These are phyloP conservation scores for Carapus acus DNA, from an alignment of 2,797 vertebrate species.

Conservation along the genomic window DNA sequence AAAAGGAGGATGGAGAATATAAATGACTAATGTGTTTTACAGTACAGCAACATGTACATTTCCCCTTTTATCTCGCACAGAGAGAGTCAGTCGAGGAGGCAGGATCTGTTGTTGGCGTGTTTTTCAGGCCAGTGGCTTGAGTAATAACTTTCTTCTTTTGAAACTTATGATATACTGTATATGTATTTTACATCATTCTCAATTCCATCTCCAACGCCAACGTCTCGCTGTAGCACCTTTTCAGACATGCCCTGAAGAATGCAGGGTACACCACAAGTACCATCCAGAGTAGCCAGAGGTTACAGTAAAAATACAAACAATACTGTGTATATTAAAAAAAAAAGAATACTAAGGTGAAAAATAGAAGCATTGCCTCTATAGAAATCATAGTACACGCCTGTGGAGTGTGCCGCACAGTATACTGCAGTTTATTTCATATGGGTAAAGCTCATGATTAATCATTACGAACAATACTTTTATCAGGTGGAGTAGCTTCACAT, in stretches of 20 bases:
- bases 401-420: slow-evolving; percentile 46
- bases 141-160: slow-evolving; percentile 64
- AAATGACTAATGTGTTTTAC: slow-evolving; percentile 74
- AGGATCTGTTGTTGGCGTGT: slow-evolving; percentile 74
- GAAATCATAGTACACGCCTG: slow-evolving; percentile 50
- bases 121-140: slow-evolving; percentile 66
- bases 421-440: slow-evolving; percentile 64
- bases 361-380: slow-evolving; percentile 41
- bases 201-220: slow-evolving; percentile 57
- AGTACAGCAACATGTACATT: slow-evolving; percentile 76
- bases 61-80: slow-evolving; percentile 65
- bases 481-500: slow-evolving; percentile 63
- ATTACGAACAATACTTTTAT: slow-evolving; percentile 22
- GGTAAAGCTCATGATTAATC: slow-evolving; percentile 64
- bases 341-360: slow-evolving; percentile 46
- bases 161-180: slow-evolving; percentile 73
- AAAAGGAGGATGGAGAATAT: slow-evolving; percentile 57
- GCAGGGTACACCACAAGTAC: slow-evolving; percentile 66
- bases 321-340: slow-evolving; percentile 57
- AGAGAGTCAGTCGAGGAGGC: slow-evolving; percentile 68
- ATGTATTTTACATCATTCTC: slow-evolving; percentile 71
- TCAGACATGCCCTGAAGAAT: slow-evolving; percentile 63
- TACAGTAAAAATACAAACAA: slow-evolving; percentile 69
- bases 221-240: slow-evolving; percentile 62
- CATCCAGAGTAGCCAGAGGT: slow-evolving; percentile 57